These are phyloP conservation scores for Siniperca scherzeri DNA, from an alignment of 2,797 vertebrate species.

Conservation along the genomic window DNA sequence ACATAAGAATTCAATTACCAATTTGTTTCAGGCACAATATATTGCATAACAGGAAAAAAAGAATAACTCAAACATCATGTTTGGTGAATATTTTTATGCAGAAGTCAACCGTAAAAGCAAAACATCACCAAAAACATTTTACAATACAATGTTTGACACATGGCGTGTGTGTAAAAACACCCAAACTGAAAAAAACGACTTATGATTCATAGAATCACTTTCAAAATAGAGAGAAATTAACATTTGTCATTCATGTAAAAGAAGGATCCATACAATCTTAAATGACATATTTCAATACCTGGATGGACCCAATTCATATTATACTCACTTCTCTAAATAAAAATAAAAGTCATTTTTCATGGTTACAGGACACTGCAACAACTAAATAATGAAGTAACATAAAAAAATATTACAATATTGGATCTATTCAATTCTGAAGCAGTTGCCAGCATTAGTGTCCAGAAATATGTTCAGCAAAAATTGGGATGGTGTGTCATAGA, in stretches of 20 bases:
- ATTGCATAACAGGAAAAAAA: background rate
- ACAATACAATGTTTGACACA: constrained; percentile 18
- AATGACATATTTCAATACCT: background rate
- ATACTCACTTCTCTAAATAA: background rate
- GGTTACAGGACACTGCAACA: background rate
- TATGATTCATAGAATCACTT: constrained; percentile 66
- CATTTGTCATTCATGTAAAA: constrained; percentile 18
- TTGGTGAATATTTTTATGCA: constrained; percentile 21
- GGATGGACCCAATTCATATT: background rate
- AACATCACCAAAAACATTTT: background rate
- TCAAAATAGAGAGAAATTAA: background rate
- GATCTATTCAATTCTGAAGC: background rate
- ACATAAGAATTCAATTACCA: background rate
- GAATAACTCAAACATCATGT: background rate
- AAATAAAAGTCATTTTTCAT: background rate
- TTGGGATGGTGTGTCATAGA: background rate
- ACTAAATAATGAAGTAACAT: background rate
- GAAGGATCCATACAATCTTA: background rate
- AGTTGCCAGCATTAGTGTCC: background rate
- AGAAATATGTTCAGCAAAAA: background rate
- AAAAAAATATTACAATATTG: background rate
- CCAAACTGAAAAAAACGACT: background rate
- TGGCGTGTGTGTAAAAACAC: background rate
- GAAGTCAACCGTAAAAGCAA: background rate
- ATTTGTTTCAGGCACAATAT: background rate